phyloP scores from a whole-genome alignment of 2,797 vertebrate genomes.

The Eulemur mongoz region DNA sequence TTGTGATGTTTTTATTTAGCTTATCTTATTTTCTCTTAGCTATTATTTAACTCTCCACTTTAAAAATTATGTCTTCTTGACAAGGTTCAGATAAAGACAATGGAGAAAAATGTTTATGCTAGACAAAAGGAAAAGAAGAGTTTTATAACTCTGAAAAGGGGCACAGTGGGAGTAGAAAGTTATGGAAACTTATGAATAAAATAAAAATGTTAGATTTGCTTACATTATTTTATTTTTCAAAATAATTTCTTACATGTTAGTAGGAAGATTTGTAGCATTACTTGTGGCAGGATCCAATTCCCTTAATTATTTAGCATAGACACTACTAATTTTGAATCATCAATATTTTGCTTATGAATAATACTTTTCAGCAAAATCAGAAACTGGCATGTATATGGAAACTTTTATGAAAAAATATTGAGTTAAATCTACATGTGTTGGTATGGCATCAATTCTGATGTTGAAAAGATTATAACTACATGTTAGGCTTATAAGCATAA shows the following conservation, averaged over 20 bases:
- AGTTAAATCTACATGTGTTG: not conserved
- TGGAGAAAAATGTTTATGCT: not conserved
- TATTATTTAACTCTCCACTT: not conserved
- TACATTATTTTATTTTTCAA: not conserved
- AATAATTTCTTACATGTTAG: not conserved
- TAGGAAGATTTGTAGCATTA: not conserved
- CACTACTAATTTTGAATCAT: not conserved
- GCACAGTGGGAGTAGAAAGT: fast-evolving
- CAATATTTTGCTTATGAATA: not conserved
- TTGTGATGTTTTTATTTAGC: not conserved
- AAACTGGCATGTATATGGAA: not conserved
- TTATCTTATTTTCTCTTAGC: not conserved
- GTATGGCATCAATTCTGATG: not conserved
- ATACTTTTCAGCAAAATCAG: not conserved
- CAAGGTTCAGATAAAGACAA: not conserved
- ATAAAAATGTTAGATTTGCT: not conserved
- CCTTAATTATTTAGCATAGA: not conserved
- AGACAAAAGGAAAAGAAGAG: not conserved
- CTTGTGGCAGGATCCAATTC: not conserved
- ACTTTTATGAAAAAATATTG: not conserved
- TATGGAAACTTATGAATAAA: not conserved
- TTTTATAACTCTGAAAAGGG: not conserved
- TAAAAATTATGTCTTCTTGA: not conserved
- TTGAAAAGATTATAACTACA: not conserved
- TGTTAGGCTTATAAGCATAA: not conserved